A percentile compares a stretch with the other conserved stretches of the same genome.
Conservation (phyloP, 2,888 invertebrate species). For the Osmoderma eremita region DNA sequence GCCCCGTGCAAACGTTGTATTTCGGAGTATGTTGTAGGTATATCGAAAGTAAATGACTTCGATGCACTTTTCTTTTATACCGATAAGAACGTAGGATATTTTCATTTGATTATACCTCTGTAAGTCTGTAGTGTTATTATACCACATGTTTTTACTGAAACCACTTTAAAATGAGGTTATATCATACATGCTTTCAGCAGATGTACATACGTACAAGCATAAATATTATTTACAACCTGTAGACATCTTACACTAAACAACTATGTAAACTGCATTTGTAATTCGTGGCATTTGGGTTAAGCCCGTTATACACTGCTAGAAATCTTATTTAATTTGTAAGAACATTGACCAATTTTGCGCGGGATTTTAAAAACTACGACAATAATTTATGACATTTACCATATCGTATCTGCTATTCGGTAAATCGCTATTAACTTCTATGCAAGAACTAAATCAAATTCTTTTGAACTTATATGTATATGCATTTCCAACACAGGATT, state of each 20-base stretch:
- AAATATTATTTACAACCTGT: conserved; percentile 9
- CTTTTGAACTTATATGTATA: too few relatives aligned
- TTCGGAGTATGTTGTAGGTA: conserved; percentile 9
- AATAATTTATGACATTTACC: too few relatives aligned
- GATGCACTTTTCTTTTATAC: not conserved
- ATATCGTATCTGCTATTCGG: too few relatives aligned
- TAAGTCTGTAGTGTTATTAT: too few relatives aligned
- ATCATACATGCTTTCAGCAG: not conserved
- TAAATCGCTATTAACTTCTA: too few relatives aligned
- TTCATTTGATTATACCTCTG: too few relatives aligned
- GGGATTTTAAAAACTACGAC: not conserved
- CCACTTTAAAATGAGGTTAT: too few relatives aligned
- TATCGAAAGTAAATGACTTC: not conserved
- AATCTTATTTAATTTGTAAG: not conserved
- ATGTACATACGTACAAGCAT: not conserved
- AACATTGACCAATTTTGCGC: conserved; percentile 21
- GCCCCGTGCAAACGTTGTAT: conserved; percentile 8
- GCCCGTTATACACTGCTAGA: not conserved
- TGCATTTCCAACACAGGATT: too few relatives aligned
- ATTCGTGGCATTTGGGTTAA: conserved; percentile 22
- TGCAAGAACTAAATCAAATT: too few relatives aligned
- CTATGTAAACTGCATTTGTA: conserved; percentile 16
- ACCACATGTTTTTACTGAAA: too few relatives aligned
- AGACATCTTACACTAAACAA: conserved; percentile 12
- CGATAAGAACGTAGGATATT: too few relatives aligned